Conservation (phyloP, 2,888 invertebrate genomes). For the Dromius quadrimaculatus region DNA sequence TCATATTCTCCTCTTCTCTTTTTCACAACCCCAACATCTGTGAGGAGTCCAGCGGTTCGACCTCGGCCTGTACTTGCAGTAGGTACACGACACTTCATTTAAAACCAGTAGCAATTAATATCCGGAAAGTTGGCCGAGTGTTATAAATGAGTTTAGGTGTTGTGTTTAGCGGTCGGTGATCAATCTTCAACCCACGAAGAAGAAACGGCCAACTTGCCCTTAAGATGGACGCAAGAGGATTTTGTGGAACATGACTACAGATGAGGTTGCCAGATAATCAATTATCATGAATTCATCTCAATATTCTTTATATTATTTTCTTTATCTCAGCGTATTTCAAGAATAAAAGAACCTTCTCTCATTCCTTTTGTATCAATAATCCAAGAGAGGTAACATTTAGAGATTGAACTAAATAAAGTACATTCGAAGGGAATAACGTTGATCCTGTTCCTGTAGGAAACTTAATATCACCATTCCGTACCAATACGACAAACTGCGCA, state of each 20-base stretch:
- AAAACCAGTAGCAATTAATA: slow-evolving; percentile 51
- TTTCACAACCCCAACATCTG: no score
- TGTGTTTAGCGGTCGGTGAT: slow-evolving; percentile 50
- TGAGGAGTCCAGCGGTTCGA: background rate
- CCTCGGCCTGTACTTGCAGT: background rate
- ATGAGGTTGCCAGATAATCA: background rate
- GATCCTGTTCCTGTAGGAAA: slow-evolving; percentile 46
- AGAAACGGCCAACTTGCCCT: slow-evolving; percentile 19
- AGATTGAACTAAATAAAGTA: slow-evolving; percentile 15
- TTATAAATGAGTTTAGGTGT: slow-evolving; percentile 53
- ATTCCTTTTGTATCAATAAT: slow-evolving; percentile 15
- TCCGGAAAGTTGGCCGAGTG: slow-evolving; percentile 50
- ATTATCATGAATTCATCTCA: no score
- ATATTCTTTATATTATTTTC: no score
- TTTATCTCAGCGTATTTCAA: no score
- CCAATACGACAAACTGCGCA: slow-evolving; percentile 47
- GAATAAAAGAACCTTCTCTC: background rate
- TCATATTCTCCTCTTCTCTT: background rate
- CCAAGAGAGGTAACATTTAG: slow-evolving; percentile 1
- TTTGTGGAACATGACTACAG: background rate
- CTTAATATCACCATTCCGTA: slow-evolving; percentile 52
- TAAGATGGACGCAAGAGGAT: slow-evolving; percentile 5
- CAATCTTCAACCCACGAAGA: slow-evolving; percentile 38
- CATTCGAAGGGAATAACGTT: slow-evolving; percentile 26
- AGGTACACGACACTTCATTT: slow-evolving; percentile 50